Evolutionary conservation across 2,113 vertebrate genomes (phyloP).

Genomic region (Scatophagus argus): DNA sequence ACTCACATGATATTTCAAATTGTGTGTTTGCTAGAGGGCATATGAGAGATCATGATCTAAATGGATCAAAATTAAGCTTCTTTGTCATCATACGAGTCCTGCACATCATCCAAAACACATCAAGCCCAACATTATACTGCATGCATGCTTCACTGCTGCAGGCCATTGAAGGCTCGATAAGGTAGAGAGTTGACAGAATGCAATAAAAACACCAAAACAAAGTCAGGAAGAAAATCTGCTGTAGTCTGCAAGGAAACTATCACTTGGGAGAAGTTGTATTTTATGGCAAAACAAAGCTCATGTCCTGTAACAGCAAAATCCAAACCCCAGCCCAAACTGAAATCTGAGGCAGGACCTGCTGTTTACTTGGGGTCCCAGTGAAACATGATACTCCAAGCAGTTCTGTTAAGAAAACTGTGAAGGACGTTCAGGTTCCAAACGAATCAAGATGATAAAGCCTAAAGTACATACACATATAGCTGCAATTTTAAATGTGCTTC

Average conservation of each 20-base stretch:
- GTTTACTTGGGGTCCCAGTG: neutral
- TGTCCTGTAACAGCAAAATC: neutral
- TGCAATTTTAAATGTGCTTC: constrained; percentile 3
- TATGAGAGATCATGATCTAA: constrained; percentile 4
- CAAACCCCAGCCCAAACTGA: neutral
- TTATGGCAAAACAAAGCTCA: neutral
- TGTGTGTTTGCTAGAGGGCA: neutral
- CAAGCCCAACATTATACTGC: neutral
- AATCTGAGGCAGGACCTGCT: neutral
- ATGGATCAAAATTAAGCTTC: neutral
- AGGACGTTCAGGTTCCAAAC: neutral
- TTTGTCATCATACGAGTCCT: neutral
- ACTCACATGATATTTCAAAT: constrained; percentile 35
- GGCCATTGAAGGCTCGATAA: neutral
- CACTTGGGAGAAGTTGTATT: neutral
- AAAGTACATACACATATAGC: neutral
- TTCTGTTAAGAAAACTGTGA: neutral
- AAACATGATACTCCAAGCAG: neutral
- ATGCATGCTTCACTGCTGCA: neutral
- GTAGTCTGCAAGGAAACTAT: neutral
- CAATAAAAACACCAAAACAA: neutral
- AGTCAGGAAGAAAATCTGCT: constrained; percentile 2
- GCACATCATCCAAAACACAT: neutral
- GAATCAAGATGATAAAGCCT: neutral
- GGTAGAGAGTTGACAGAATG: neutral